Evolutionary conservation across 2,888 invertebrate genomes (phyloP).

Genomic region (Apomyelois bistriatella): DNA sequence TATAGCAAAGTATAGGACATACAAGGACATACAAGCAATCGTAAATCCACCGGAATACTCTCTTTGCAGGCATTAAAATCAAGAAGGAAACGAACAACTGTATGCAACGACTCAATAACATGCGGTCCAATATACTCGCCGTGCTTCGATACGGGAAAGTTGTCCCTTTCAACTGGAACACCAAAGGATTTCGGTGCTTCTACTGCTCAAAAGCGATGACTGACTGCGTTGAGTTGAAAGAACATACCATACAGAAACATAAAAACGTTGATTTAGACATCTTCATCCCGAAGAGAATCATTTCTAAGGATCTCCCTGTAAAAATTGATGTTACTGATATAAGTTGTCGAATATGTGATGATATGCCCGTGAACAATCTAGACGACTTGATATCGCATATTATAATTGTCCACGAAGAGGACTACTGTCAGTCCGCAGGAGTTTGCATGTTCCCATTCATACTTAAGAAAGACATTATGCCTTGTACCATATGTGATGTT

Average conservation of each 20-base stretch:
- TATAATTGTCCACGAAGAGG: slow-evolving; percentile 33
- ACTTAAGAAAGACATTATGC: slow-evolving; percentile 39
- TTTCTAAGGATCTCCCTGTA: slow-evolving; percentile 56
- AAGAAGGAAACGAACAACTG: slow-evolving; percentile 32
- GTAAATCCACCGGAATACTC: slow-evolving; percentile 34
- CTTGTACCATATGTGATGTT: slow-evolving; percentile 46
- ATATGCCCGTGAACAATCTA: slow-evolving; percentile 28
- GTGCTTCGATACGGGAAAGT: slow-evolving; percentile 53
- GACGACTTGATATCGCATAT: slow-evolving; percentile 51
- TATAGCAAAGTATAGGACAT: too few relatives aligned
- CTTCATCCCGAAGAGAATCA: slow-evolving; percentile 45
- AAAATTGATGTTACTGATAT: slow-evolving; percentile 53
- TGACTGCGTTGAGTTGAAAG: slow-evolving; percentile 44
- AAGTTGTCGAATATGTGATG: slow-evolving; percentile 45
- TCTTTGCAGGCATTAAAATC: slow-evolving; percentile 55
- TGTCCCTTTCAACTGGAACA: slow-evolving; percentile 58
- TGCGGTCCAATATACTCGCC: slow-evolving; percentile 46
- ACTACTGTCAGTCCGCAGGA: slow-evolving; percentile 38
- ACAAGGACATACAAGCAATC: slow-evolving; percentile 21
- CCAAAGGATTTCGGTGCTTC: slow-evolving; percentile 56
- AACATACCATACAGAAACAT: slow-evolving; percentile 44
- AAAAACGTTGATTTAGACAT: slow-evolving; percentile 32
- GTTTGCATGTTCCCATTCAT: slow-evolving; percentile 54
- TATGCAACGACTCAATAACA: slow-evolving; percentile 42
- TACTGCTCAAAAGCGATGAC: slow-evolving; percentile 52